Conservation (phyloP, 1,140 invertebrate species). For the Trigoniulus corallinus region DNA sequence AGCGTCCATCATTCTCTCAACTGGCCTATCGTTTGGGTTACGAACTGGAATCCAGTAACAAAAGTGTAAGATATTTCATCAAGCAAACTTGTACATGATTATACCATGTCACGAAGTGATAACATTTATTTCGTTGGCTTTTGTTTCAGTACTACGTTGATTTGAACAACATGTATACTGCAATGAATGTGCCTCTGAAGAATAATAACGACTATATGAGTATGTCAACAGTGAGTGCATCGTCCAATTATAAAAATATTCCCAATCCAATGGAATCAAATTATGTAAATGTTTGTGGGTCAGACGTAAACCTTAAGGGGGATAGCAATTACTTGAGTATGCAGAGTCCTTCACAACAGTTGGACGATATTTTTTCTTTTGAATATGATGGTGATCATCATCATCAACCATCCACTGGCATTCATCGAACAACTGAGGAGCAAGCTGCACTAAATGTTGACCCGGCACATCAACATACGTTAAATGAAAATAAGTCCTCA, state of each 20-base stretch:
- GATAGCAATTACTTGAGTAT: slow-evolving; percentile 3
- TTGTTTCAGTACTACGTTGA: slow-evolving; percentile 57
- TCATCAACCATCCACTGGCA: too few relatives aligned
- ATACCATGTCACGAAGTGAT: background rate
- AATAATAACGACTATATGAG: slow-evolving; percentile 50
- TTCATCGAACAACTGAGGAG: too few relatives aligned
- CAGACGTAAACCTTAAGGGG: background rate
- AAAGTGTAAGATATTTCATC: slow-evolving; percentile 44
- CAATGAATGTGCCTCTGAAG: slow-evolving; percentile 39
- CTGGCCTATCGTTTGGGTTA: slow-evolving; percentile 54
- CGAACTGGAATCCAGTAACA: slow-evolving; percentile 61
- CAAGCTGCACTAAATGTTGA: background rate
- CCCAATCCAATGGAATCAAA: slow-evolving; percentile 32
- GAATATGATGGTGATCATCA: background rate
- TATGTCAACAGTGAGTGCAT: slow-evolving; percentile 48
- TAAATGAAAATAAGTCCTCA: background rate
- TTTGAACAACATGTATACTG: slow-evolving; percentile 58
- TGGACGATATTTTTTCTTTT: slow-evolving; percentile 1
- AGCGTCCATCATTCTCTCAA: slow-evolving; percentile 57
- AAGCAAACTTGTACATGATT: slow-evolving; percentile 28
- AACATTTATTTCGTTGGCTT: background rate
- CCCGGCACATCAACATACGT: background rate
- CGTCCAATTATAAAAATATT: slow-evolving; percentile 27
- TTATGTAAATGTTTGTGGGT: slow-evolving; percentile 11
- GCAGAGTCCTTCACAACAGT: slow-evolving; percentile 5